phyloP scores from a whole-genome alignment of 2,797 vertebrate genomes.

The Sciurus carolinensis region DNA sequence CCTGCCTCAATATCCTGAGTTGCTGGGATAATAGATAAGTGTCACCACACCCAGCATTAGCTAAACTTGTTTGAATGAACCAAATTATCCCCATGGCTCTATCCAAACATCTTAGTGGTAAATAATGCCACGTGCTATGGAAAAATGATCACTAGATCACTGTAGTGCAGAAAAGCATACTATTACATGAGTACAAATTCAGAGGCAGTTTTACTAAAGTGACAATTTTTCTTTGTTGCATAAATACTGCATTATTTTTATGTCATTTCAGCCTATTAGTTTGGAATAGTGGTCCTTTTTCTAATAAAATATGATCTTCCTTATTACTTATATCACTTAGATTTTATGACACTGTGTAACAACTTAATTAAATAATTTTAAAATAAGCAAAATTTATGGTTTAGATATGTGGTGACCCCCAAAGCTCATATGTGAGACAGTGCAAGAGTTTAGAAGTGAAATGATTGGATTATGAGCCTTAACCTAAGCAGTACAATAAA shows the following conservation, averaged over 20 bases:
- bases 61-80: not conserved
- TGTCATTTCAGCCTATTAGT: not conserved
- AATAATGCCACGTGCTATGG: not conserved
- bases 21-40: not conserved
- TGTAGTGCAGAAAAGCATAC: not conserved
- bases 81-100: not conserved
- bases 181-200: not conserved
- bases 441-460: too few relatives aligned
- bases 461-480: too few relatives aligned
- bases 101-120: not conserved
- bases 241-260: not conserved
- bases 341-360: not conserved
- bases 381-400: not conserved
- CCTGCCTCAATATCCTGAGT: not conserved
- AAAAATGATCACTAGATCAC: not conserved
- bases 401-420: too few relatives aligned
- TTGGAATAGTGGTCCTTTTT: not conserved
- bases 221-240: not conserved
- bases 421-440: too few relatives aligned
- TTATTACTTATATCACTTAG: not conserved
- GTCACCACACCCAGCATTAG: not conserved
- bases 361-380: conserved; percentile 34
- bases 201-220: not conserved
- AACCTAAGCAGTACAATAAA: too few relatives aligned
- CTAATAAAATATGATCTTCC: not conserved